A percentile compares a stretch with the other conserved stretches of the same genome.
phyloP scores from a whole-genome alignment of 1,140 invertebrate genomes.

The Musca vetustissima region DNA sequence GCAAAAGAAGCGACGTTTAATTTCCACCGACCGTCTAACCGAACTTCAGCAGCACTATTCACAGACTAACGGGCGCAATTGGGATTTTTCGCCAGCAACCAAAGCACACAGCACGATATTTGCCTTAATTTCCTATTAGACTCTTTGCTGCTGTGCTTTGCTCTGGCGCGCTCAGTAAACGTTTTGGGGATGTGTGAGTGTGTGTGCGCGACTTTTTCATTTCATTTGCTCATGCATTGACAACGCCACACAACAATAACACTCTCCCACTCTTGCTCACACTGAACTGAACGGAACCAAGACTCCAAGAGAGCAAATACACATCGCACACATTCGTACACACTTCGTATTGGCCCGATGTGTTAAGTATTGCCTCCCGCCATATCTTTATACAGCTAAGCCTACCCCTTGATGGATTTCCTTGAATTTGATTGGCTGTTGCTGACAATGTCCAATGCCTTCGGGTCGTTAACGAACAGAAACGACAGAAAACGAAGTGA shows the following conservation, averaged over 20 bases:
- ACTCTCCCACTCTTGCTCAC: not conserved
- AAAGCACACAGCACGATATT: not conserved
- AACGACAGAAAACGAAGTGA: not conserved
- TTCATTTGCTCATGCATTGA: conserved; percentile 8
- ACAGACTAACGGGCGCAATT: conserved; percentile 17
- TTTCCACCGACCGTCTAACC: conserved; percentile 11
- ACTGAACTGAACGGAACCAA: not conserved
- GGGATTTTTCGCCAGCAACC: conserved; percentile 2
- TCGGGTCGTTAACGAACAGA: not conserved
- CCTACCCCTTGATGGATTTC: conserved; percentile 16
- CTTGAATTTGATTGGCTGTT: conserved; percentile 16
- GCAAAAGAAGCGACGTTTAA: conserved; percentile 5
- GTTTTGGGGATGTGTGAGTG: too few relatives aligned
- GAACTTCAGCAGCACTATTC: conserved; percentile 10
- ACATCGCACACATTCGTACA: not conserved
- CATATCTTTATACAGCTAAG: conserved; percentile 16
- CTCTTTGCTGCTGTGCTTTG: not conserved
- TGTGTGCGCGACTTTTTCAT: not conserved
- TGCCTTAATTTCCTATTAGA: not conserved
- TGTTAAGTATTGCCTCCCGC: conserved; percentile 12
- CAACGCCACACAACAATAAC: not conserved
- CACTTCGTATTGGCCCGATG: not conserved
- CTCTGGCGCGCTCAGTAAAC: not conserved
- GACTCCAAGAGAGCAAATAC: not conserved
- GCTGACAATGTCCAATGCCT: not conserved